phyloP scores from a whole-genome alignment of 2,888 invertebrate genomes.

The Leptinotarsa juncta region DNA sequence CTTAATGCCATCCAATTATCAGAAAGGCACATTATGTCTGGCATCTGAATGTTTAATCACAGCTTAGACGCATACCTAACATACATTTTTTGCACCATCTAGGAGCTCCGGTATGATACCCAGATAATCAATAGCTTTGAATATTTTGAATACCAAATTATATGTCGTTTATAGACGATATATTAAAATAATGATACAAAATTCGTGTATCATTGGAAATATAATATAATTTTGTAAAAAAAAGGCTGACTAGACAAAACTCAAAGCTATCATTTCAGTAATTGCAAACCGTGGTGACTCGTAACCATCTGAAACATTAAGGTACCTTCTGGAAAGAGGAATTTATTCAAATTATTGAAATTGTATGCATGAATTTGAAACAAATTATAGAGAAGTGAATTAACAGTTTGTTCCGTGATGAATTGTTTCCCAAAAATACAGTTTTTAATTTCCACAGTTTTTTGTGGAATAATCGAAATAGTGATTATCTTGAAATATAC shows the following conservation, averaged over 20 bases:
- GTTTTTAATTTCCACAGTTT: not conserved
- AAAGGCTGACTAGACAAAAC: constrained; percentile 24
- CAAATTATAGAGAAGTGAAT: not conserved
- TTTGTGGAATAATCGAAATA: too few species aligned
- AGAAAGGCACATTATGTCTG: constrained; percentile 3
- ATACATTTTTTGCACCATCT: constrained; percentile 20
- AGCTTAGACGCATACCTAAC: constrained; percentile 1
- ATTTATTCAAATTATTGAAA: constrained; percentile 13
- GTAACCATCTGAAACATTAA: constrained; percentile 32
- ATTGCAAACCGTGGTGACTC: constrained; percentile 16
- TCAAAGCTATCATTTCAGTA: constrained; percentile 23
- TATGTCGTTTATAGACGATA: constrained; percentile 18
- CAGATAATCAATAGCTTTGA: constrained; percentile 17
- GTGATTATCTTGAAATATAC: too few species aligned
- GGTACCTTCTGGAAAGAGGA: constrained; percentile 23
- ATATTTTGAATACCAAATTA: constrained; percentile 27
- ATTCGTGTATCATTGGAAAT: constrained; percentile 29
- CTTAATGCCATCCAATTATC: constrained; percentile 1
- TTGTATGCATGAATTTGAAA: not conserved
- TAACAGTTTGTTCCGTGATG: not conserved
- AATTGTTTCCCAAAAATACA: not conserved
- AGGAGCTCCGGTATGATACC: constrained; percentile 8
- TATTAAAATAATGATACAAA: constrained; percentile 29
- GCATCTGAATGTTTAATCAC: constrained; percentile 14
- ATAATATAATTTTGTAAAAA: constrained; percentile 26